Evolutionary conservation across 2,113 vertebrate species (phyloP), one percentile per base, ranked within the genome.

Genomic region (Balaenoptera acutorostrata): DNA sequence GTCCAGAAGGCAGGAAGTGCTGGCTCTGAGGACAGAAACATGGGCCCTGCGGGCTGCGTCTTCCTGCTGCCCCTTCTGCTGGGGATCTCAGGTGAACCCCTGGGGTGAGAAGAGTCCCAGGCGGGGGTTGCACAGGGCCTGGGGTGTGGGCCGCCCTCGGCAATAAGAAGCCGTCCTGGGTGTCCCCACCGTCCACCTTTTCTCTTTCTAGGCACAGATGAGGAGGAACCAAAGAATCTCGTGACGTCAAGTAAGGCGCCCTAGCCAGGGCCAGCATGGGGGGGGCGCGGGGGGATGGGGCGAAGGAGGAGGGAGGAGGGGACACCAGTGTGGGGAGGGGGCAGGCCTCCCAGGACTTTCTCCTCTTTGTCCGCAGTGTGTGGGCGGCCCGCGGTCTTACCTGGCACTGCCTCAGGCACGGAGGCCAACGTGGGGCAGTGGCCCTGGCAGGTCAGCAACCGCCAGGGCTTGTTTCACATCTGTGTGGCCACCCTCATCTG

Each of bases 51-150:
- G 1, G 39, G 46, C 39, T 15, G 1, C 0, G 29, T 25, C 20
- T 66, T 78, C 61, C 80, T 93, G 36, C 64, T 98, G 71, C 59
- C 87, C 11, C 74, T 92, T 59, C 33, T 93, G n/a, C 44, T 91
- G 41, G 93, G 96, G 61, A 8, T 64, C 55, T 90, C n/a, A 49
- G 82, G 91, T 95, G 84, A 97, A 92, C 3, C 9, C 59, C 8
- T 33, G 33, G 31, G 29, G 12, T 57, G 49, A 29, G 29, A 14
- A 36, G 74, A 52, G 44, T 33, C 44, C 63, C 6, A 1, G 33
- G 11, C 0, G 13, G 41, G 39, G 11, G 61, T 63, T 39, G 14
- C 88, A n/a, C 41, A 69, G 46, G 78, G 11, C 15, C 17, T 2
- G 59, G 44, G 39, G 18, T 10, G 18, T n/a, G 52, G n/a, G 23